Evolutionary conservation across 2,797 vertebrate species (phyloP), one percentile per base, ranked within the genome.

Genomic region (Nannoperca obscura): DNA sequence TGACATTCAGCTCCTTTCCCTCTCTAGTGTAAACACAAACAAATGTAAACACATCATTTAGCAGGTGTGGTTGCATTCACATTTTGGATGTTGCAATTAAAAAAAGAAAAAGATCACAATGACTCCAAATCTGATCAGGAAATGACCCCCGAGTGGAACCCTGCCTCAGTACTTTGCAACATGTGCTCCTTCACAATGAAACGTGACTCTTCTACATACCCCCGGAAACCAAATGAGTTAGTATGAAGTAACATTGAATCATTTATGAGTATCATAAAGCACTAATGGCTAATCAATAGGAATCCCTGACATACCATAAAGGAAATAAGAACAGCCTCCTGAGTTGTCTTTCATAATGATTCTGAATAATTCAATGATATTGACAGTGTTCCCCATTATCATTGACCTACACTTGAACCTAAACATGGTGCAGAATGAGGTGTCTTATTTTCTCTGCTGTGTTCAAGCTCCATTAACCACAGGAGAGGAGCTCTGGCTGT

Each of bases 361-460:
- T 73, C 50, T 76, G 73, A 87, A 88, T 85, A 86, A 91, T 85
- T 86, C 78, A 86, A 19, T 53, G 66, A 32, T 78, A 80, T 62
- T 77, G 85, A 62, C 74, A 69, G 75, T 0, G 66, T 63, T 83
- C 76, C 81, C 71, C 61, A 63, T 87, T 76, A 86, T 81, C 86
- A 82, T 76, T 91, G 88, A 90, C 90, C 90, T 76, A 15, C 53
- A 74, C 80, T 82, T 91, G 86, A 92, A 93, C 91, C 89, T 78
- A 69, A 80, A 83, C 81, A 68, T 27, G 50, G 54, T 53, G 79
- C 70, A 82, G 71, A 85, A 83, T 66, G 81, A 89, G 82, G 13
- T 42, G 72, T 65, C 85, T 34, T 74, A 50, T 85, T 90, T 87
- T 64, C 80, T 79, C 66, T 53, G 68, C 76, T 84, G 67, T 30